Evolutionary conservation across 2,797 vertebrate species (phyloP), one percentile per base, ranked within the genome.

Genomic region (Sphenodon punctatus): DNA sequence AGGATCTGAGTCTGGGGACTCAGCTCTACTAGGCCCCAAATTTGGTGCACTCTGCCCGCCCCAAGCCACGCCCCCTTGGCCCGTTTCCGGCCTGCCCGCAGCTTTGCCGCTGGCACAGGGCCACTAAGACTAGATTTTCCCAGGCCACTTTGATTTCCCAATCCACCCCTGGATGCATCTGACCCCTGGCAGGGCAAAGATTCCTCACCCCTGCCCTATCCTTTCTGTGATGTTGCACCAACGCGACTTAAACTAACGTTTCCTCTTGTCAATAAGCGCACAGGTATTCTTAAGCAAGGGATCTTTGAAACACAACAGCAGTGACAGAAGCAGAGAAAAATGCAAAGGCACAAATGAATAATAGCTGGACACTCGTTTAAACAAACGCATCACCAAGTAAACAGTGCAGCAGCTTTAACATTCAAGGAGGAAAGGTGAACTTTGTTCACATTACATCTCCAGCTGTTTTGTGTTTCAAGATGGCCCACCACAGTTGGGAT

Each of bases 371-470:
- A 84, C 86, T 93, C 78, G 72, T 92, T 95, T 94, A 96, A 95
- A 95, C 93, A 95, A 94, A 95, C 93, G 88, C 93, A 92, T 93
- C 73, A 80, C 94, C 93, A 82, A 88, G 91, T 95, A 95, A 95
- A 96, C 93, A 94, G 78, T 80, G 84, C 87, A 92, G 92, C 88
- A 93, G 90, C 87, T 93, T 93, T 94, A 80, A 93, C 94, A 94
- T 89, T 87, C 94, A 95, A 95, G 94, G 95, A 91, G 85, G 89
- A 92, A 94, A 93, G 92, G 94, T 94, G 94, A 95, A 95, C 94
- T 95, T 87, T 89, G 89, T 86, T 94, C 94, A 91, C 90, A 93
- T 90, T 78, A 86, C 88, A 82, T 90, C 90, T 95, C 95, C 95
- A 96, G 95, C 94, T 96, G 95, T 94, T 95, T 92, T 89, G 79